Base-by-base conservation (phyloP, 2,113 vertebrate genomes). In the Entelurus aequoreus region DNA sequence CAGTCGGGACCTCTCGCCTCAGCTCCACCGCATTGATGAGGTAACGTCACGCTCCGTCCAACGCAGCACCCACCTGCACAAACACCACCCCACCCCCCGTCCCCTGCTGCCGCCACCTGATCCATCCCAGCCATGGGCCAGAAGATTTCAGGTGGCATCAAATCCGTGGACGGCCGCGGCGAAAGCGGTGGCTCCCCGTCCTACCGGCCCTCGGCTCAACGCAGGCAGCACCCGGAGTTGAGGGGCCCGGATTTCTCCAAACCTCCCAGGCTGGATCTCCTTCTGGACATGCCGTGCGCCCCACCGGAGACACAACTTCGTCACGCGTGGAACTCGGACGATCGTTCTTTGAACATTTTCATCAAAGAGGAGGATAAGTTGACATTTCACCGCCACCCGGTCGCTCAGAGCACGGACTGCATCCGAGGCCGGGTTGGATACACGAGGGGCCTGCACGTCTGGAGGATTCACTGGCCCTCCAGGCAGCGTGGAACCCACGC, bases 91-190 rank as follows among this genome's bases (percentile, higher is more conserved):
- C 50, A 46, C 49, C 62, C 21, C 51, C 37, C 48, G 40, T 15
- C 11, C 66, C 58, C 66, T 72, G 65, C 60, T 60, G 55, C 63
- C 47, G 60, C 66, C 61, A 65, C 59, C 62, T 60, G 53, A 48
- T 75, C 47, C 79, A 76, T 79, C 78, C 62, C 70, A 91, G 87
- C 83, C 84, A 99, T 99, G 96, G 96, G 96, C 77, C 96, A 99
- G 89, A 99, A 99, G 89, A 95, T 99, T 82, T 98, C 96, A 15
- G 93, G 95, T 65, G 92, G 94, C 74, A 94, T 97, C 85, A 98
- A 98, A 84, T 92, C 96, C 1, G 94, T 96, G 79, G 96, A 99
- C 72, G 91, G 92, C 36, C 93, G 94, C 5, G 87, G 86, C 50
- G 94, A 97, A 65, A 82, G 71, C 14, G 84, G 79, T 5, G 68